Base-by-base conservation (phyloP, 2,113 vertebrate genomes). In the Procavia capensis region DNA sequence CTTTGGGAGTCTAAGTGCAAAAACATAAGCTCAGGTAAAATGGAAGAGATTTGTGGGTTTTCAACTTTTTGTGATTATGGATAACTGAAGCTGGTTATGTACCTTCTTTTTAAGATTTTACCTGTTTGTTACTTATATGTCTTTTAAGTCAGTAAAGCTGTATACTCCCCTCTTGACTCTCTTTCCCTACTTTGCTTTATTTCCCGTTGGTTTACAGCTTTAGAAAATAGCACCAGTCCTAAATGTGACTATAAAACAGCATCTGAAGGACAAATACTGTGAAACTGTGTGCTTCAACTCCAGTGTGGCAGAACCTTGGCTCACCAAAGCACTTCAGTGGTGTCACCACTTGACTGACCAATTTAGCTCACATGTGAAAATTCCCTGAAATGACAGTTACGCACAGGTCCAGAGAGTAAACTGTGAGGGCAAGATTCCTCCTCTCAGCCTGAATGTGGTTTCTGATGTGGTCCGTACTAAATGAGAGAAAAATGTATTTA, bases 201-300 rank as follows among this genome's bases (percentile, higher is more conserved):
- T 1, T 5, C 11, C 68, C 45, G 59, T 85, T 70, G 54, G n/a
- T 47, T 85, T 74, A 43, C 8, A 74, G 84, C 16, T 29, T 36
- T 66, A 61, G 6, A 36, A 82, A 72, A n/a, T 11, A 36, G 68
- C 68, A 20, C 57, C 24, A 3, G 22, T 76, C 22, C 25, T n/a
- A 3, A 25, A 57, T 84, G 6, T 79, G 22, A 63, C 24, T 20
- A 13, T 6, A 19, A 50, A 25, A 41, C 22, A 72, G n/a, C n/a
- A 47, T 2, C 0, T 0, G 36, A 63, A 16, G 3, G 3, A 61
- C n/a, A 3, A 66, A 6, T 0, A 7, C 54, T n/a, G 20, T 63
- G 34, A 66, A 43, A 70, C 70, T 61, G 41, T 25, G 1, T 17
- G 24, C 57, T 85, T 70, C 79, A 0, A 57, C 80, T 75, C 41